Conservation (phyloP, 2,113 vertebrate species). For the Takifugu bimaculatus region DNA sequence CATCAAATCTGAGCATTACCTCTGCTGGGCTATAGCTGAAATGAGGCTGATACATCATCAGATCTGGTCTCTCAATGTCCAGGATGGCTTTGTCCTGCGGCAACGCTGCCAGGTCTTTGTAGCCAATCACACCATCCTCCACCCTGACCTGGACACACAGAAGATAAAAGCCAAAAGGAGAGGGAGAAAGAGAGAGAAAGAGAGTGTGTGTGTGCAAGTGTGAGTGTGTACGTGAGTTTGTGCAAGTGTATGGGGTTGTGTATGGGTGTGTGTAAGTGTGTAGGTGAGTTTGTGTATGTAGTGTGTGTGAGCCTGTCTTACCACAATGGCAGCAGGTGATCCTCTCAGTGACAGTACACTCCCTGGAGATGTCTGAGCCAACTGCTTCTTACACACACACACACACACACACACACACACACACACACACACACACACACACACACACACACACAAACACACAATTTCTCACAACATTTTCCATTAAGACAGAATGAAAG, state of each 20-base stretch:
- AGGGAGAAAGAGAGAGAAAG: too few species aligned
- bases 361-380: constrained; percentile 86
- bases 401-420: not conserved
- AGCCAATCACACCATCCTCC: constrained; percentile 87
- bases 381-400: constrained; percentile 66
- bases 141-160: constrained; percentile 76
- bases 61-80: constrained; percentile 91
- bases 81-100: constrained; percentile 96
- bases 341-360: constrained; percentile 85
- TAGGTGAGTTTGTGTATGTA: not conserved
- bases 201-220: too few species aligned
- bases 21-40: constrained; percentile 86
- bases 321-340: constrained; percentile 83
- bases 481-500: too few species aligned
- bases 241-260: not conserved
- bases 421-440: not conserved
- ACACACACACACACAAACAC: not conserved
- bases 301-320: constrained; percentile 60
- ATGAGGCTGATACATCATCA: constrained; percentile 94
- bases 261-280: constrained; percentile 8
- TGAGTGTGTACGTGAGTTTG: too few species aligned
- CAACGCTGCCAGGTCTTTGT: constrained; percentile 92
- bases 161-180: constrained; percentile 6
- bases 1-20: constrained; percentile 48
- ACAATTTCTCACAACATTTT: too few species aligned